phyloP scores from a whole-genome alignment of 2,113 vertebrate genomes.

The Brachirus orientalis region DNA sequence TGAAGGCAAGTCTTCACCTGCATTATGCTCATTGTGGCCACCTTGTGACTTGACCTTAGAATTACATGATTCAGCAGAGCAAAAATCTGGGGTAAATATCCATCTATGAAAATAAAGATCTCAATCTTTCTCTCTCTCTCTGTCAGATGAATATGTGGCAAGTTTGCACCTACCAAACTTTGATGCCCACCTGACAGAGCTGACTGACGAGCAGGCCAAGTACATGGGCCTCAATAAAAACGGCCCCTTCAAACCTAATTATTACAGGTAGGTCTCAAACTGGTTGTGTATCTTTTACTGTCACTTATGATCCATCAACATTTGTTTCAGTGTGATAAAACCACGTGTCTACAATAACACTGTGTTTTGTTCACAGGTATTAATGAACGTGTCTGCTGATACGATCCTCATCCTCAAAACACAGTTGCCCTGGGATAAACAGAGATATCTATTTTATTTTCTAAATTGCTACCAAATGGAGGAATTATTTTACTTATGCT shows the following conservation, averaged over 20 bases:
- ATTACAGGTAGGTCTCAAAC: conserved; percentile 86
- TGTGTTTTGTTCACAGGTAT: conserved; percentile 68
- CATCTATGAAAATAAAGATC: background rate
- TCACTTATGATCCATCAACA: background rate
- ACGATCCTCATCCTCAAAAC: conserved; percentile 37
- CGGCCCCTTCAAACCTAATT: conserved; percentile 98
- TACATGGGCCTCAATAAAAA: conserved; percentile 99
- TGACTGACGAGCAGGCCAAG: conserved; percentile 96
- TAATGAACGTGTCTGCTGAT: conserved; percentile 47
- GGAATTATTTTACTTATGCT: conserved; percentile 76
- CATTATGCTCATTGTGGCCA: conserved; percentile 41
- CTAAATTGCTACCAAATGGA: conserved; percentile 69
- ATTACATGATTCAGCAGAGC: background rate
- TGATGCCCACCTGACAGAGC: conserved; percentile 95
- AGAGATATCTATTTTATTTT: conserved; percentile 78
- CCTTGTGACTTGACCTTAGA: conserved; percentile 24
- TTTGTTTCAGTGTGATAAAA: background rate
- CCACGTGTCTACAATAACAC: background rate
- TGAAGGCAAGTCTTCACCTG: background rate
- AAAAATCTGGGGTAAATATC: too few relatives aligned
- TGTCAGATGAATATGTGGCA: conserved; percentile 95
- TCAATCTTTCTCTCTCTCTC: background rate
- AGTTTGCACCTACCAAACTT: conserved; percentile 96
- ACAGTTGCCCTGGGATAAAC: conserved; percentile 55
- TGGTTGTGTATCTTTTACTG: background rate